Evolutionary conservation across 2,113 vertebrate species (phyloP), one percentile per base, ranked within the genome.

Genomic region (Hymenochirus boettgeri): DNA sequence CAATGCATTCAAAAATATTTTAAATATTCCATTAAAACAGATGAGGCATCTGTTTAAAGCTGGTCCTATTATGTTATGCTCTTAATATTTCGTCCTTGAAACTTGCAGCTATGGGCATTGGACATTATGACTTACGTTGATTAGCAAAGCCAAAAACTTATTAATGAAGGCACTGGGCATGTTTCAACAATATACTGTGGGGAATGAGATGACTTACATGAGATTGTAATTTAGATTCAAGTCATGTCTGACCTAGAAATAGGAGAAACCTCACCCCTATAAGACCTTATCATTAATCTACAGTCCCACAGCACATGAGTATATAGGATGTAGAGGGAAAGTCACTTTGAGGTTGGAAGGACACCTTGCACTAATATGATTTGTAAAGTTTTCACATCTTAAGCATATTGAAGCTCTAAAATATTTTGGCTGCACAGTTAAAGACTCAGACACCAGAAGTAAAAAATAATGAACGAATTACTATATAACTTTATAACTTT

Each of bases 211-310:
- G 65, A 52, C 33, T 53, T 59, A 69, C 47, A 69, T 29, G 24
- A 69, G 33, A 60, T 60, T 69, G 65, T 77, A 78, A 82, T 81
- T 79, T 75, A 70, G 75, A 73, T 71, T 76, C 73, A 70, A 75
- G 71, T 59, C 79, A 78, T 76, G 82, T 63, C 77, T 80, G 85
- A 91, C 83, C 86, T 84, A 87, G 87, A 89, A 91, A 90, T 88
- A 82, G 86, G 84, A 78, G 59, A 80, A 57, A 80, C 81, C 78
- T 70, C 80, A 84, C 86, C 81, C 89, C 60, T 62, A 72, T 69
- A 81, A 77, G 56, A 51, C 62, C 78, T 73, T 74, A 83, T 86
- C 88, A 73, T 88, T 89, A 81, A 83, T 79, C 74, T 80, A 77
- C 17, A 56, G 69, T 72, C 87, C 77, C 73, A 79, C 80, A 77